Evolutionary conservation across 2,888 invertebrate genomes (phyloP), one percentile per base, ranked within the genome.

Genomic region (Cantharis rufa): DNA sequence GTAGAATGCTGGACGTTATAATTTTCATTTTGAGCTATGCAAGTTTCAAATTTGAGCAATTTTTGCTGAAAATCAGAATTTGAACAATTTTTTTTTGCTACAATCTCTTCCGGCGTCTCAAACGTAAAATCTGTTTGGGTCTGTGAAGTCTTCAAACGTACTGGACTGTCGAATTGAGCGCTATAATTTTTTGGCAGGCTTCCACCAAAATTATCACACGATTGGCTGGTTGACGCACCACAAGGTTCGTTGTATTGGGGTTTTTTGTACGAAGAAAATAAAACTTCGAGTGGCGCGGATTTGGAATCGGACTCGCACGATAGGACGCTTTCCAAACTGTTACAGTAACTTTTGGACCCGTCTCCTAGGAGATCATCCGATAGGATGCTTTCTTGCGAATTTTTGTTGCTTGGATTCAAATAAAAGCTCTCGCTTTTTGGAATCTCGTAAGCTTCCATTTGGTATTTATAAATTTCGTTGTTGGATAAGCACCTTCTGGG

Each of bases 381-480:
- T 7, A 95, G 84, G 48, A 95, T 90, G 18, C 95, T 95, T 82
- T 95, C 95, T 84, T 95, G 94, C 78, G 95, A 95, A 80, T 92
- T 92, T 2, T 89, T 89, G 78, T 91, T 91, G 88, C 91, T 91
- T 74, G 92, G 93, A 74, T 94, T 94, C 21, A 95, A 86, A 82
- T 95, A 95, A 88, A 96, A 96, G 83, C 95, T 95, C 5, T 95
- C 95, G 83, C 94, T 94, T 63, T 93, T 95, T 4, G 80, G 89
- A 82, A 84, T 87, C 84, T 84, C 89, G 68, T 86, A 86, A 62
- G 81, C 77, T 18, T 83, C 81, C 10, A 73, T 70, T 70, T 82
- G 82, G 78, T 82, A 83, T 32, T 89, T 89, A 75, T 91, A 92
- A 69, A 95, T 94, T 86, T 95, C 95, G 84, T 95, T 95, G 84